Evolutionary conservation across 2,888 invertebrate species (phyloP).

Genomic region (Platycheirus albimanus): DNA sequence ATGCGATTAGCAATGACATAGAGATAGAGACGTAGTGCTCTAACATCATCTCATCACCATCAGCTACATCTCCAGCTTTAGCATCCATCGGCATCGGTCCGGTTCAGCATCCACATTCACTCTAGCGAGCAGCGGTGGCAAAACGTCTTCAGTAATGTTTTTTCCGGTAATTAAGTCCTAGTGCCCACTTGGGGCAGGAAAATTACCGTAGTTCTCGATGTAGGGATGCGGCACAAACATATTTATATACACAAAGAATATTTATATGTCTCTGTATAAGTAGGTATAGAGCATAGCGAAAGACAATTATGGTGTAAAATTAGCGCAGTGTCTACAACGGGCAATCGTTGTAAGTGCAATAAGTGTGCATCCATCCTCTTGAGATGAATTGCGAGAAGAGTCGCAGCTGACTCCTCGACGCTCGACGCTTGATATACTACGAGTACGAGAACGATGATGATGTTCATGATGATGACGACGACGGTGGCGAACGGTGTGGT

Average conservation of each 20-base stretch:
- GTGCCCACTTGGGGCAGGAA: constrained; percentile 59
- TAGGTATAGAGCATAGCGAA: constrained; percentile 35
- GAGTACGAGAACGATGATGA: background rate
- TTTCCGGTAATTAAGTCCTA: constrained; percentile 70
- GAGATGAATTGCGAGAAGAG: constrained; percentile 33
- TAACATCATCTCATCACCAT: constrained; percentile 60
- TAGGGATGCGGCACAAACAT: constrained; percentile 16
- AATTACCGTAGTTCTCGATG: constrained; percentile 34
- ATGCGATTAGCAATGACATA: constrained; percentile 65
- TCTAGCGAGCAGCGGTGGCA: constrained; percentile 40
- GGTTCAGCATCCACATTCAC: constrained; percentile 29
- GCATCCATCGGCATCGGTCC: constrained; percentile 33
- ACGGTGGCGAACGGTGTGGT: constrained; percentile 19
- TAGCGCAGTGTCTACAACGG: constrained; percentile 62
- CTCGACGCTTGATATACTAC: background rate
- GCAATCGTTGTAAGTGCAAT: constrained; percentile 56
- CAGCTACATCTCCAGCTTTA: constrained; percentile 4
- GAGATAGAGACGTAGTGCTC: constrained; percentile 31
- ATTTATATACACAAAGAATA: too few species aligned
- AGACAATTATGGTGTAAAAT: constrained; percentile 71
- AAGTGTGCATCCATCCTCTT: constrained; percentile 42
- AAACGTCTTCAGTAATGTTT: constrained; percentile 62
- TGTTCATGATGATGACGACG: background rate
- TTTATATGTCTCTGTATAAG: too few species aligned
- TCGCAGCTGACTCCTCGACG: constrained; percentile 23